A percentile compares a stretch with the other conserved stretches of the same genome.
Conservation (phyloP, 2,113 vertebrate species). For the Pitta sordida region DNA sequence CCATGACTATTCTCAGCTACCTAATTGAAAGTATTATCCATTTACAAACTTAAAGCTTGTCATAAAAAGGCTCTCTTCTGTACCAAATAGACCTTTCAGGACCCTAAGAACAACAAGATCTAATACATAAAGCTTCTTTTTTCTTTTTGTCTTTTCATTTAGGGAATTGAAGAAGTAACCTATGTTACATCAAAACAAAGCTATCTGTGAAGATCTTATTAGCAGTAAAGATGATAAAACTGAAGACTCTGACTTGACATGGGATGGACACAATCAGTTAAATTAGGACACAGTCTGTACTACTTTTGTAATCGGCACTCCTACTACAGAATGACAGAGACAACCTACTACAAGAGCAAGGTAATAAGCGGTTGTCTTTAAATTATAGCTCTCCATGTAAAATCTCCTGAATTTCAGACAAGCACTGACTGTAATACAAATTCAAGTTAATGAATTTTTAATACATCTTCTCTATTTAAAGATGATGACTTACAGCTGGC, state of each 20-base stretch:
- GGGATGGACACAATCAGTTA: constrained; percentile 57
- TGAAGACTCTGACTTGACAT: constrained; percentile 42
- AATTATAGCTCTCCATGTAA: constrained; percentile 52
- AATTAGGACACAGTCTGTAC: constrained; percentile 28
- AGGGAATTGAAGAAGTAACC: constrained; percentile 65
- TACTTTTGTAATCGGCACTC: constrained; percentile 50
- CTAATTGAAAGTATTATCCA: constrained; percentile 80
- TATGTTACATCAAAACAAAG: constrained; percentile 44
- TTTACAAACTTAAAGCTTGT: constrained; percentile 72
- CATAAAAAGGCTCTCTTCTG: constrained; percentile 77
- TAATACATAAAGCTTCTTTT: constrained; percentile 73
- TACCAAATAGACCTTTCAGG: constrained; percentile 72
- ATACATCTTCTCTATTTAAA: constrained; percentile 62
- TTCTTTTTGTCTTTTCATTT: neutral
- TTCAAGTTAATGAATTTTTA: constrained; percentile 65
- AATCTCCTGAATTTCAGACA: constrained; percentile 57
- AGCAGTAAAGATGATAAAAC: constrained; percentile 52
- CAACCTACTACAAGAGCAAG: constrained; percentile 49
- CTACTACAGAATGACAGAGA: constrained; percentile 1
- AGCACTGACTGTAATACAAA: constrained; percentile 63
- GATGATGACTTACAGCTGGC: constrained; percentile 61
- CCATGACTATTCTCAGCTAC: constrained; percentile 71
- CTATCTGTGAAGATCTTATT: constrained; percentile 60
- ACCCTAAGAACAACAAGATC: constrained; percentile 73
- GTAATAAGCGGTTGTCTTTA: constrained; percentile 54